Evolutionary conservation across 2,888 invertebrate genomes (phyloP), one percentile per base, ranked within the genome.

Genomic region (Octonoba sinensis): DNA sequence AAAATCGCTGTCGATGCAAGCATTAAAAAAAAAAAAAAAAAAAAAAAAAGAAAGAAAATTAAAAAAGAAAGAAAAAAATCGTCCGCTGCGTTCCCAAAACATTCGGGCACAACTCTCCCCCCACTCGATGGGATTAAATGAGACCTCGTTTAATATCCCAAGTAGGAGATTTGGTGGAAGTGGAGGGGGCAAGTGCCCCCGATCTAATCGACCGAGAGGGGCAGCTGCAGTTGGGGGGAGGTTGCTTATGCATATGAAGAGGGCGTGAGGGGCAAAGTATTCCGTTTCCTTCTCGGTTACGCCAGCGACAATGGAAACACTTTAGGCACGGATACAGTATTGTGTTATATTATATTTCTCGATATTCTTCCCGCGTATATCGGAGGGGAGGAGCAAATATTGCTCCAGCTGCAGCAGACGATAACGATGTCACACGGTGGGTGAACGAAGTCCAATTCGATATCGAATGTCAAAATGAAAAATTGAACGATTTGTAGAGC

Each of bases 291-390:
- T 73, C 46, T 73, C 65, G 27, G 75, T 77, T 77, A 64, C 67
- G 67, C 67, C 60, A 44, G 27, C 20, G 51, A 77, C 76, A 77
- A 77, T 77, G 49, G 64, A 62, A 77, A 77, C 76, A 77, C 76
- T 77, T 77, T 77, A 77, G 76, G 76, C 70, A 77, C 76, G 64
- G 76, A 77, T 77, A 77, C 69, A 27, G 62, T 44, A 70, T 77
- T 77, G 76, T 77, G 49, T 36, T 36, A 54, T 18, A 44, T 47
- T 60, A 70, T 56, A 22, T 57, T 75, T 44, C 64, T 44, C 36
- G 46, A 64, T 18, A 49, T 60, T 62, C 44, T 44, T 56, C 64
- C 62, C 54, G 44, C n/a, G 24, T 27, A 22, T 56, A 13, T 18
- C 16, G 22, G 36, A 46, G 36, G 46, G 60, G 64, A 67, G 75